Percentiles rank a stretch among this genome's conserved stretches.
Evolutionary conservation across 1,140 invertebrate genomes (phyloP).

Genomic region (Cardiocondyla obscurior): DNA sequence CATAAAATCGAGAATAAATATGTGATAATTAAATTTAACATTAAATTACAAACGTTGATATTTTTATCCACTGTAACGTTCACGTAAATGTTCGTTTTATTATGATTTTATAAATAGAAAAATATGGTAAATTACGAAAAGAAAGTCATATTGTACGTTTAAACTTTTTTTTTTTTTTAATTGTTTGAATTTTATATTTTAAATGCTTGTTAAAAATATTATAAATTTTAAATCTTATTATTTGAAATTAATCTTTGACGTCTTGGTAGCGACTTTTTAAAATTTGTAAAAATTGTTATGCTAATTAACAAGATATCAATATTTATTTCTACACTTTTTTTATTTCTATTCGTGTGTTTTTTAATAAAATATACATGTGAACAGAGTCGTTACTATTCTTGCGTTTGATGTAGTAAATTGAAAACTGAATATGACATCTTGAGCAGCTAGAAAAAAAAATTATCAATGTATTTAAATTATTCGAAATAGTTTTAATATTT

Average conservation of each 20-base stretch:
- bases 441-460: conserved; percentile 56
- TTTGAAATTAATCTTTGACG: no score
- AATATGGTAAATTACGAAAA: no score
- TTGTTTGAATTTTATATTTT: no score
- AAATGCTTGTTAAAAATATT: no score
- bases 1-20: background rate
- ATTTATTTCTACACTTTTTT: background rate
- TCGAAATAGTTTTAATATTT: background rate
- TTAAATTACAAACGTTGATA: no score
- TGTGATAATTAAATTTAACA: background rate
- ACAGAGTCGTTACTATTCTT: background rate
- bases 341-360: background rate
- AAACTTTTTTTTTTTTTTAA: no score
- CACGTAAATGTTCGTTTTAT: no score
- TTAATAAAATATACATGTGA: background rate
- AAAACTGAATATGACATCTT: conserved; percentile 71
- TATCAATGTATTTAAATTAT: background rate
- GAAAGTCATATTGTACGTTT: no score
- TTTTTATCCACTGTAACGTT: no score
- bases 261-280: background rate
- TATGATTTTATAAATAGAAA: no score
- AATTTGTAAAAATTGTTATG: background rate
- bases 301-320: background rate
- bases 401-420: conserved; percentile 60
- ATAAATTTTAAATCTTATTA: no score